A percentile compares a stretch with the other conserved stretches of the same genome.
Conservation (phyloP, 1,140 invertebrate species). For the Drosophila lini region DNA sequence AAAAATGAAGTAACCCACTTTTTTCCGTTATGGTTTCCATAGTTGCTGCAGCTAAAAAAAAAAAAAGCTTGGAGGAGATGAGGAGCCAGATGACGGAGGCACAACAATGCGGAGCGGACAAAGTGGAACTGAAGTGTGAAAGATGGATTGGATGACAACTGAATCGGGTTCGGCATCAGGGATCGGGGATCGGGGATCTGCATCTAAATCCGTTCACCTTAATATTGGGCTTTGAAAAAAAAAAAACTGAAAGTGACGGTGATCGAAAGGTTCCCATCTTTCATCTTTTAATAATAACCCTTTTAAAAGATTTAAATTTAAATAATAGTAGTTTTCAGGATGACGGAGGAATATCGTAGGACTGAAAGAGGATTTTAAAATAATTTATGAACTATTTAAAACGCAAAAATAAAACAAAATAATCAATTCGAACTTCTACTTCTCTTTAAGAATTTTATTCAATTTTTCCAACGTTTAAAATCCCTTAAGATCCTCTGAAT, state of each 20-base stretch:
- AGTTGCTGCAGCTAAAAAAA: conserved; percentile 43
- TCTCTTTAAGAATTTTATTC: accelerated
- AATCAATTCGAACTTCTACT: not conserved
- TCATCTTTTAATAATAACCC: not conserved
- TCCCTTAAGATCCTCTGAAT: not conserved
- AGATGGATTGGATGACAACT: conserved; percentile 59
- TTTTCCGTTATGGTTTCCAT: conserved; percentile 73
- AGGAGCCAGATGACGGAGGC: conserved; percentile 24
- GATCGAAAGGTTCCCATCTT: conserved; percentile 19
- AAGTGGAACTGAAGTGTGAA: conserved; percentile 65
- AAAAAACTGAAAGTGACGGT: conserved; percentile 7
- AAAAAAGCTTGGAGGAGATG: conserved; percentile 10
- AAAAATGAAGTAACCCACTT: conserved; percentile 81
- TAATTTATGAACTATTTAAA: too few species aligned
- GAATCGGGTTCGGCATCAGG: conserved; percentile 32
- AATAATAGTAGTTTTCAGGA: not conserved
- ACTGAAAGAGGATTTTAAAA: too few species aligned
- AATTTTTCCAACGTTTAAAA: not conserved
- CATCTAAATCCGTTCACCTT: conserved; percentile 6
- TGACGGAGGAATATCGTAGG: too few species aligned
- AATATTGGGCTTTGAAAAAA: conserved; percentile 2
- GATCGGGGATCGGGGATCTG: conserved; percentile 8
- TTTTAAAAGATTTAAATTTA: not conserved
- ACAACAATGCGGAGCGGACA: conserved; percentile 56
- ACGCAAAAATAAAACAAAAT: too few species aligned